Evolutionary conservation across 1,140 invertebrate species (phyloP), one percentile per base, ranked within the genome.

Genomic region (Drosophila funebris): DNA sequence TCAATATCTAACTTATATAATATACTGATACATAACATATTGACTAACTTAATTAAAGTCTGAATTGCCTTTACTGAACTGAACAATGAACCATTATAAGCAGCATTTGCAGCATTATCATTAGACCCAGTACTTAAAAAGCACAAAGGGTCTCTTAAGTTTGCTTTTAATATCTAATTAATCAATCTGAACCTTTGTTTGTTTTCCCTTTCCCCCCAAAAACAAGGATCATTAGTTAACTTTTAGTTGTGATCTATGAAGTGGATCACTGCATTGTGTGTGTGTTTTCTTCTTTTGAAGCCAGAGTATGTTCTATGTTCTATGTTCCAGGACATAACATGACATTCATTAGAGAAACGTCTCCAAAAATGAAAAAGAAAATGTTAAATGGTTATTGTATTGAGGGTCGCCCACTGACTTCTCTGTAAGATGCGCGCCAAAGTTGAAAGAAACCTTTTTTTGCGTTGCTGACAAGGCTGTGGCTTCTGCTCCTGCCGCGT

Each of bases 401-500:
- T 60, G 39, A 64, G 57, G 60, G 76, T 60, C 44, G 41, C 81
- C 82, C 81, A 85, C 70, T 75, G 82, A 57, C 78, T 87, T 85
- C 83, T 24, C 18, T n/a, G 29, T 72, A 85, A 85, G 58, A 62
- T 44, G 46, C n/a, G 50, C 60, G 64, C 39, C 58, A 63, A 64
- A 85, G 52, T 85, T 82, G 39, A 87, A 85, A 85, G 83, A 52
- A n/a, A n/a, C n/a, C n/a, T 60, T 60, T 53, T 33, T 33, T 57
- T 7, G 4, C 0, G 18, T 50, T 66, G 73, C 52, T 78, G 73
- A 87, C 74, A 68, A 44, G 33, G 24, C 64, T 77, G 63, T 56
- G 77, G 81, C 81, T 84, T 61, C 81, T 84, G 76, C 76, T 73
- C 76, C 81, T 80, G 69, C 81, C 69, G 81, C 64, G 78, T 82